Evolutionary conservation across 2,113 vertebrate species (phyloP).

Genomic region (Equus przewalskii): DNA sequence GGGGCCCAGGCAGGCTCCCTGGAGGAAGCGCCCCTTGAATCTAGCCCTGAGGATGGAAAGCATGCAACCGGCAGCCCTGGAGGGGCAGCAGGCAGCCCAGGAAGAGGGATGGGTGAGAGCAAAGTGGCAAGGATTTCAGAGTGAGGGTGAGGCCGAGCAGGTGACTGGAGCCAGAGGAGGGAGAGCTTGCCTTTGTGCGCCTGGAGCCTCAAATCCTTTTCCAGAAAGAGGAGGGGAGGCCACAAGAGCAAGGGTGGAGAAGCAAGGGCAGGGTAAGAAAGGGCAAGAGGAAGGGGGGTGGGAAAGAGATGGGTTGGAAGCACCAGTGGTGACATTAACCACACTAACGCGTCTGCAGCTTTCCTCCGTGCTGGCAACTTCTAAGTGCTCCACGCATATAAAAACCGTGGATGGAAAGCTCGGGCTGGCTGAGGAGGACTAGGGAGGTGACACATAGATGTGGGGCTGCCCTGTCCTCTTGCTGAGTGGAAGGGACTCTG

Average conservation of each 20-base stretch:
- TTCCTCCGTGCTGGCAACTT: not conserved
- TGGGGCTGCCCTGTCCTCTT: not conserved
- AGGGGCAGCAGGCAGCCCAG: not conserved
- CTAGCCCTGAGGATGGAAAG: not conserved
- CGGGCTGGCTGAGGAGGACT: not conserved
- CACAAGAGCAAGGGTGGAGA: too few species aligned
- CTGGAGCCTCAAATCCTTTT: not conserved
- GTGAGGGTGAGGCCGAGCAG: not conserved
- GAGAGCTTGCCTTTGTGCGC: not conserved
- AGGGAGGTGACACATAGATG: fast-evolving
- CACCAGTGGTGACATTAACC: too few species aligned
- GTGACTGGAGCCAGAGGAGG: not conserved
- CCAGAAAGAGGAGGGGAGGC: not conserved
- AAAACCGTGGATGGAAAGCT: not conserved
- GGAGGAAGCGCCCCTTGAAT: not conserved
- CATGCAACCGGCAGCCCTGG: not conserved
- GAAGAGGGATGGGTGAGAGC: not conserved
- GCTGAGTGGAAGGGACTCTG: not conserved
- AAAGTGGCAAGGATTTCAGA: not conserved
- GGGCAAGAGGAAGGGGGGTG: not conserved
- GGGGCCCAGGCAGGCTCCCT: not conserved
- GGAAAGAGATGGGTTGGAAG: not conserved
- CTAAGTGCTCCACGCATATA: fast-evolving
- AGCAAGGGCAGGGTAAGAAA: not conserved
- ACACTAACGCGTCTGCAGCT: not conserved